phyloP scores from a whole-genome alignment of 2,888 invertebrate genomes.

The Cistogaster globosa region DNA sequence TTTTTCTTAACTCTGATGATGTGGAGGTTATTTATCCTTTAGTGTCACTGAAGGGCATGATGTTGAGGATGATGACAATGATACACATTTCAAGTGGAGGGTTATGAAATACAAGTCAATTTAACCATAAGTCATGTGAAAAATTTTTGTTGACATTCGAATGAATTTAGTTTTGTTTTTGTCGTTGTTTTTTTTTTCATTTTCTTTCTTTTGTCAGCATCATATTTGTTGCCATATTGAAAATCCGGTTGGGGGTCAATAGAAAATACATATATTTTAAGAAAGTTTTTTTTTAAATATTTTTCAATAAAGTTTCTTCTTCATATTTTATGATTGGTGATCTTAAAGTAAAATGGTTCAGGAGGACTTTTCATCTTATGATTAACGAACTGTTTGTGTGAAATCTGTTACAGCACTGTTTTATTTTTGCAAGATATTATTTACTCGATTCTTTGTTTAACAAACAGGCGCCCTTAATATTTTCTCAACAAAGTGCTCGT shows the following conservation, averaged over 20 bases:
- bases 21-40: not conserved
- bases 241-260: slow-evolving; percentile 14
- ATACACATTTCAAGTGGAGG: slow-evolving; percentile 4
- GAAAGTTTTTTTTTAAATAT: too few species aligned
- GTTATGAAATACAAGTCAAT: slow-evolving; percentile 59
- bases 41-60: not conserved
- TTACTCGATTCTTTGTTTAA: too few species aligned
- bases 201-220: slow-evolving; percentile 1
- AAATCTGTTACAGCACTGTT: too few species aligned
- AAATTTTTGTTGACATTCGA: slow-evolving; percentile 63
- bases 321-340: too few species aligned
- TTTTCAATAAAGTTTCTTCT: too few species aligned
- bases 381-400: too few species aligned
- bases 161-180: slow-evolving; percentile 58
- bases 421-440: too few species aligned
- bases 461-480: too few species aligned
- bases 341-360: too few species aligned
- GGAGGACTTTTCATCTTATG: too few species aligned
- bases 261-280: not conserved
- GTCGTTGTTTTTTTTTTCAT: not conserved
- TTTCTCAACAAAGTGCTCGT: too few species aligned
- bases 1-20: slow-evolving; percentile 20
- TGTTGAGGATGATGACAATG: not conserved
- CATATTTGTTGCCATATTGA: slow-evolving; percentile 28
- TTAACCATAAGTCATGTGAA: slow-evolving; percentile 67